phyloP scores from a whole-genome alignment of 2,113 vertebrate species.

The Phaetusa simplex region DNA sequence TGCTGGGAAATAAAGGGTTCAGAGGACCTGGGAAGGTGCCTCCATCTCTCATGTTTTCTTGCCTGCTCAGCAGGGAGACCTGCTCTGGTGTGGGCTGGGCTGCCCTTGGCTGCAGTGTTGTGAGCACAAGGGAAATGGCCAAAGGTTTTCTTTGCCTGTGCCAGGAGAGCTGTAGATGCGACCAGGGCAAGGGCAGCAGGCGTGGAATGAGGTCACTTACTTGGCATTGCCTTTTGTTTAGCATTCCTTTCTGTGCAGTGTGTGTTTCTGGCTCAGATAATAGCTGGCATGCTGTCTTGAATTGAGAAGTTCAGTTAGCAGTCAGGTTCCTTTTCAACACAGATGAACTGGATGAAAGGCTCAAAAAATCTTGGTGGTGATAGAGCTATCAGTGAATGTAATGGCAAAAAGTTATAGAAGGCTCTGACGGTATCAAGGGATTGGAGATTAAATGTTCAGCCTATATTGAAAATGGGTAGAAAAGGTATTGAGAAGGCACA shows the following conservation, averaged over 20 bases:
- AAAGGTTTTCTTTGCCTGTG: not conserved
- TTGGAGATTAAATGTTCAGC: not conserved
- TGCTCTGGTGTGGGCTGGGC: not conserved
- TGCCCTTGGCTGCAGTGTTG: not conserved
- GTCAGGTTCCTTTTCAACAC: not conserved
- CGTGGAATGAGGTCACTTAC: not conserved
- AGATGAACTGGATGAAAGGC: not conserved
- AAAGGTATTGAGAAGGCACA: not conserved
- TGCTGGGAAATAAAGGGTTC: not conserved
- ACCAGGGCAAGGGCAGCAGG: not conserved
- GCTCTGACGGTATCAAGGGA: not conserved
- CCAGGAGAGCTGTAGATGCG: not conserved
- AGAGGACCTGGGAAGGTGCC: not conserved
- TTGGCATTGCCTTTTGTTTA: constrained; percentile 15
- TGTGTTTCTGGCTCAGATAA: not conserved
- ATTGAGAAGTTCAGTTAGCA: not conserved
- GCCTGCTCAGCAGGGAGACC: not conserved
- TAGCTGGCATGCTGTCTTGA: not conserved
- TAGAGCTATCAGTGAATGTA: not conserved
- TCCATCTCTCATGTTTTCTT: not conserved
- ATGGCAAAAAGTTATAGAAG: not conserved
- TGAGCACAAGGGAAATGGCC: not conserved
- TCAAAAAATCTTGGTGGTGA: not conserved
- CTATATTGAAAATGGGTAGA: not conserved
- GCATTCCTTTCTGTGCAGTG: not conserved